Conservation (phyloP, 2,113 vertebrate genomes). For the Lycocorax pyrrhopterus region DNA sequence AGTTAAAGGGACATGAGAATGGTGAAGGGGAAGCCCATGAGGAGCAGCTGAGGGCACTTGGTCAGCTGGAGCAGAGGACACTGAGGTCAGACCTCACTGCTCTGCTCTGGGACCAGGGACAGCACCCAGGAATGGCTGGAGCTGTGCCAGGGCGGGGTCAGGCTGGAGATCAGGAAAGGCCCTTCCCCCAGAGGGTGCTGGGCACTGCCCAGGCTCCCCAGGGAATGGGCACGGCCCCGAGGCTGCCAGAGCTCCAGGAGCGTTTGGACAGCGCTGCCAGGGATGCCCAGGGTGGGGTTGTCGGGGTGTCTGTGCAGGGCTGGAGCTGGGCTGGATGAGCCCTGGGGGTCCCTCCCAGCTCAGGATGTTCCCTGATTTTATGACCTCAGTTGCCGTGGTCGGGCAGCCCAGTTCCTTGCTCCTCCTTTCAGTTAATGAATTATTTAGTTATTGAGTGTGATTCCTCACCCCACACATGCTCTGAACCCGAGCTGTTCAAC, state of each 20-base stretch:
- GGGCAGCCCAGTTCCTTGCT: not conserved
- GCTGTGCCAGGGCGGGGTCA: accelerated
- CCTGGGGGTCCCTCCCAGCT: not conserved
- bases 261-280: not conserved
- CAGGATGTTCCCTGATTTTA: accelerated
- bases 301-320: not conserved
- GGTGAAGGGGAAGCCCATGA: not conserved
- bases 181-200: not conserved
- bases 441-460: too few relatives aligned
- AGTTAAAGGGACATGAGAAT: not conserved
- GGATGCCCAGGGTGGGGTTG: not conserved
- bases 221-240: not conserved
- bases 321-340: accelerated
- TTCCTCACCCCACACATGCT: not conserved
- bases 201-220: not conserved
- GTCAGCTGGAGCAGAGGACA: not conserved
- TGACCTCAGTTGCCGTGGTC: not conserved
- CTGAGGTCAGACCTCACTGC: not conserved
- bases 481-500: not conserved
- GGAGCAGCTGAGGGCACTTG: not conserved
- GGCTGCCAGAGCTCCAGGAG: not conserved
- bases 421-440: not conserved
- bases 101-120: not conserved
- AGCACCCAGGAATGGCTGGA: not conserved
- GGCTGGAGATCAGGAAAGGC: not conserved